Percentiles rank a stretch among this genome's conserved stretches.
Evolutionary conservation across 2,888 invertebrate species (phyloP).

Genomic region (Xestia rhomboidea): DNA sequence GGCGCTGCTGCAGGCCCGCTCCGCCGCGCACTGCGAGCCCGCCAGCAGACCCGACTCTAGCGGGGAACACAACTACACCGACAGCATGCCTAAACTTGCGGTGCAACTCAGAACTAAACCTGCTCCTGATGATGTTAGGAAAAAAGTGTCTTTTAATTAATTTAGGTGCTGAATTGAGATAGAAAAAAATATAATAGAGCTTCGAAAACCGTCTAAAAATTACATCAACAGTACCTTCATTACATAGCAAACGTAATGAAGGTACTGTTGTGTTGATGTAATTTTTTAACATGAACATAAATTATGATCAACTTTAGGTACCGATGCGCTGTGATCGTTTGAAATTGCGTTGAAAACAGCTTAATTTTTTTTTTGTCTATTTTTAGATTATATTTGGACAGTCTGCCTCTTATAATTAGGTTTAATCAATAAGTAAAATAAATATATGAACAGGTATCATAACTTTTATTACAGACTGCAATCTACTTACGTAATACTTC

Average conservation of each 20-base stretch:
- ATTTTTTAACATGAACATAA: background rate
- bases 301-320: background rate
- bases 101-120: slow-evolving; percentile 66
- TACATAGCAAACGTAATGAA: too few relatives aligned
- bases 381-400: background rate
- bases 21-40: slow-evolving; percentile 54
- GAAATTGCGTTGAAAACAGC: background rate
- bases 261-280: too few relatives aligned
- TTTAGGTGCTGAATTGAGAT: background rate
- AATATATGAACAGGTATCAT: slow-evolving; percentile 10
- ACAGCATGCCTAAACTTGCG: slow-evolving; percentile 65
- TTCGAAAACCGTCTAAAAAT: background rate
- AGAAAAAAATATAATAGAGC: too few relatives aligned
- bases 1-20: slow-evolving; percentile 69
- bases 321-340: background rate
- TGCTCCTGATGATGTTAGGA: slow-evolving; percentile 80
- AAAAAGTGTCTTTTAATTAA: slow-evolving; percentile 86
- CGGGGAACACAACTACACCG: slow-evolving; percentile 62
- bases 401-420: background rate
- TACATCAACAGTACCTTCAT: too few relatives aligned
- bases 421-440: slow-evolving; percentile 29
- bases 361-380: background rate
- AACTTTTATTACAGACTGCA: slow-evolving; percentile 43
- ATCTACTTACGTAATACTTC: slow-evolving; percentile 17
- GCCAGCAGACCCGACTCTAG: slow-evolving; percentile 49